Evolutionary conservation across 2,113 vertebrate genomes (phyloP).

Genomic region (Python bivittatus): DNA sequence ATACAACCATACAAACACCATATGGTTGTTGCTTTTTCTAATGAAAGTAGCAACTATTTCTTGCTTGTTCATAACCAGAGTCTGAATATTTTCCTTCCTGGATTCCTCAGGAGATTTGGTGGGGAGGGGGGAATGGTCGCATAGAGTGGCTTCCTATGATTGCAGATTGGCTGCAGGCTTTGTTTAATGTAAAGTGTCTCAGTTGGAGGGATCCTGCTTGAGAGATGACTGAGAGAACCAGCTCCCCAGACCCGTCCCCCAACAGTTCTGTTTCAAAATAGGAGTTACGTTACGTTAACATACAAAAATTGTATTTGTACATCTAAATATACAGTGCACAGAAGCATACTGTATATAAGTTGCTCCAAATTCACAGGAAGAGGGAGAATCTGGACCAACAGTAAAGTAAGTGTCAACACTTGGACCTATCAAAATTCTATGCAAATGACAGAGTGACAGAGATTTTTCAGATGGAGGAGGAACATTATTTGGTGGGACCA

Average conservation of each 20-base stretch:
- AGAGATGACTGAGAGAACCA: background rate
- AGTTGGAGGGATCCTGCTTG: background rate
- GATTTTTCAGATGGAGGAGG: background rate
- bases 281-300: background rate
- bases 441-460: background rate
- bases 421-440: background rate
- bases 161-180: too few species aligned
- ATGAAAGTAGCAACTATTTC: background rate
- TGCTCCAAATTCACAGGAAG: background rate
- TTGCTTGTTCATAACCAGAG: background rate
- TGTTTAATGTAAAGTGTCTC: background rate
- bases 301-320: background rate
- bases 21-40: background rate
- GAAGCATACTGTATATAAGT: background rate
- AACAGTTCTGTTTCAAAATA: background rate
- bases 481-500: background rate
- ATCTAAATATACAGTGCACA: background rate
- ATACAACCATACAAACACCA: background rate
- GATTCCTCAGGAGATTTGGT: background rate
- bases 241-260: background rate
- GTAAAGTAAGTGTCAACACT: background rate
- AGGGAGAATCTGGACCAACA: background rate
- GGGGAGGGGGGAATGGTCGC: background rate
- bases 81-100: background rate
- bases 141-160: background rate